Conservation (phyloP, 2,888 invertebrate genomes). For the Lycocerus yunnanus region DNA sequence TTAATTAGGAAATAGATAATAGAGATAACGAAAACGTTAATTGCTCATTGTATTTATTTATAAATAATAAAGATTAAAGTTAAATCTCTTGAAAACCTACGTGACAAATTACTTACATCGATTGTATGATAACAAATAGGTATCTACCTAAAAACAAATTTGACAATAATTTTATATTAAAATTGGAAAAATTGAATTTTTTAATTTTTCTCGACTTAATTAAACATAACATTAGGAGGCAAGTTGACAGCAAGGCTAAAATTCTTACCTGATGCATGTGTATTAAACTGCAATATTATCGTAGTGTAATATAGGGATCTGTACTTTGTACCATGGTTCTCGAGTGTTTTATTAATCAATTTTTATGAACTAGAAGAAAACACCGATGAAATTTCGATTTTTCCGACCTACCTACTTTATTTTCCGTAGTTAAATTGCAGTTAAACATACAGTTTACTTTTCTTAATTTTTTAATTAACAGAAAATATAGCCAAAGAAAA, state of each 20-base stretch:
- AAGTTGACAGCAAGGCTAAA: not conserved
- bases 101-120: not conserved
- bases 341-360: not conserved
- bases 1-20: not conserved
- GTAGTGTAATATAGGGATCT: too few species aligned
- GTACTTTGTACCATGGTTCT: not conserved
- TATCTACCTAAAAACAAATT: too few species aligned
- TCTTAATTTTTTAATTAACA: too few species aligned
- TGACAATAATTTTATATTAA: too few species aligned
- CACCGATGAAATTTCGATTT: not conserved
- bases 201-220: too few species aligned
- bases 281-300: too few species aligned
- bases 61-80: not conserved
- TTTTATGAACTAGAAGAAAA: not conserved
- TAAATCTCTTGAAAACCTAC: not conserved
- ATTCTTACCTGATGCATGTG: not conserved
- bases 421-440: too few species aligned
- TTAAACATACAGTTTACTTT: too few species aligned
- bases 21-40: not conserved
- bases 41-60: not conserved
- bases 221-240: not conserved
- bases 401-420: too few species aligned
- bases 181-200: too few species aligned
- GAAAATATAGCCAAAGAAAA: too few species aligned
- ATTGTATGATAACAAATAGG: not conserved